Base-by-base conservation (phyloP, 2,797 vertebrate species). In the Acipenser oxyrinchus region DNA sequence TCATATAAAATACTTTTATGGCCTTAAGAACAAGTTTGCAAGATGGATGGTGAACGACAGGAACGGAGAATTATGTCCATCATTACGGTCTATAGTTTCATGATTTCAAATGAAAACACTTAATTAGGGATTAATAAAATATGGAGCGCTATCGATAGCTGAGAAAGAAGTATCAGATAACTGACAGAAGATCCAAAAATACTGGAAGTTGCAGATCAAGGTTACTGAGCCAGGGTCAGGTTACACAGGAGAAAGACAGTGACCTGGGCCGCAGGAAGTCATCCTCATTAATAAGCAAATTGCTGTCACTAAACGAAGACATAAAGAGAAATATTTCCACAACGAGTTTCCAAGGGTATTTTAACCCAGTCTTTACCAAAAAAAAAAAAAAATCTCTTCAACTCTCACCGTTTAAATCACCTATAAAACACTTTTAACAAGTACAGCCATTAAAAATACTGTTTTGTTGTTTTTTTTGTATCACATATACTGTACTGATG, bases 61-160 rank as follows among this genome's bases (percentile, higher is more conserved):
- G 77, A 78, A 77, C 72, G 76, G 80, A 79, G 76, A 82, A 82
- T 83, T 83, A 77, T 86, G 83, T 84, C 80, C 69, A 74, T 71
- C 76, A 81, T 82, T 78, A 77, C 64, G 75, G 80, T 84, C 81
- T 87, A 83, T 81, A 76, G 83, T 84, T 89, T 84, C 86, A 76
- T n/a, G 64, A 80, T 79, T 87, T 89, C 79, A 73, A 81, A 88
- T 86, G 79, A 88, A 87, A 89, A 83, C 74, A 83, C 75, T 84
- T 91, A 86, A 87, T 90, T 87, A 84, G 85, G 81, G 84, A 86
- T 90, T 75, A 92, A 92, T 93, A 90, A 92, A 88, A 88, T 78
- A 89, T 86, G 83, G 63, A 70, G 49, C 60, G 78, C 82, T 88
- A 84, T 90, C 87, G 74, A 82, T 84, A 79, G 78, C 83, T 76